Evolutionary conservation across 2,113 vertebrate genomes (phyloP), one percentile per base, ranked within the genome.

Genomic region (western clawed frog (Xenopus tropicalis)): DNA sequence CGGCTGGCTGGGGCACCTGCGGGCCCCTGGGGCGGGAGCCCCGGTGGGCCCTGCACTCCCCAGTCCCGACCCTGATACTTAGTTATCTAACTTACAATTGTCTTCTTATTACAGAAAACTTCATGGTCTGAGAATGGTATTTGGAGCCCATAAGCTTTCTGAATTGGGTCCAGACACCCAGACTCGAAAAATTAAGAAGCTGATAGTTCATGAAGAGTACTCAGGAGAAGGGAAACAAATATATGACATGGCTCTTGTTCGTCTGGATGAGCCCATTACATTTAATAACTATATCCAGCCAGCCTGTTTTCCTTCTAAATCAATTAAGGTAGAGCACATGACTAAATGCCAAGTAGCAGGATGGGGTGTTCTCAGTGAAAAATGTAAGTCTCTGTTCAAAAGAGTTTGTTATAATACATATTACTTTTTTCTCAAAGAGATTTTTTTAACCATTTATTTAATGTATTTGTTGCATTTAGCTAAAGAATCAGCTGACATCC

Each of bases 171-270:
- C 29, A 37, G 6, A 37, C 29, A 37, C 29, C 29, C 29, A 37
- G 29, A 37, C 10, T 6, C 29, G 86, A 58, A 78, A 84, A 70
- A 81, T 73, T 0, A 78, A 77, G 4, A 80, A 83, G 78, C 75
- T 78, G 3, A 79, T 85, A 37, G 2, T 85, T 67, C 57, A 80
- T 3, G 85, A 88, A 0, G 83, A 86, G 43, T 68, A 65, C 2
- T 89, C 85, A 72, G 44, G 58, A 3, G 11, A 46, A 0, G 13
- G 20, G 1, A 69, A 52, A 0, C 78, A 89, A 22, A 23, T n/a
- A 14, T 82, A 88, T 0, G 86, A 88, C 81, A 79, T 87, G 0
- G 86, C 87, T 0, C 78, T 88, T 59, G 1, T 89, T 19, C 81
- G 83, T 77, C 69, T 88, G 65, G 81, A 80, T 2, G 78, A 79